Percentiles rank a stretch among this genome's conserved stretches.
Conservation (phyloP, 2,113 vertebrate genomes). For the Suricata suricatta region DNA sequence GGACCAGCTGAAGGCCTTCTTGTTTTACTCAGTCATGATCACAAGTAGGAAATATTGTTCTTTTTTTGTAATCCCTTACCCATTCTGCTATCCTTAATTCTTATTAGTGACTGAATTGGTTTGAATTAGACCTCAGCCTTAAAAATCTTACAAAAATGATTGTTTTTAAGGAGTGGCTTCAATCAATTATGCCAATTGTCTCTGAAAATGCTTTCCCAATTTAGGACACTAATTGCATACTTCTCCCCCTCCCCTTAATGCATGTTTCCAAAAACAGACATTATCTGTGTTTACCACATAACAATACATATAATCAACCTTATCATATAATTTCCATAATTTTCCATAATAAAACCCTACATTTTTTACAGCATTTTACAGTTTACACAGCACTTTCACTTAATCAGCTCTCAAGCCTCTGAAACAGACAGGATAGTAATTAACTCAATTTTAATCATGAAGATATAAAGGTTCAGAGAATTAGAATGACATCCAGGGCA, state of each 20-base stretch:
- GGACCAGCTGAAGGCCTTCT: not conserved
- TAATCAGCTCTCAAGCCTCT: constrained; percentile 41
- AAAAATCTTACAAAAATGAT: not conserved
- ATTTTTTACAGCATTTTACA: constrained; percentile 44
- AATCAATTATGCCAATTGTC: not conserved
- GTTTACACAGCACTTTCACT: constrained; percentile 32
- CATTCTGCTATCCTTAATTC: not conserved
- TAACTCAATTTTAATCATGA: constrained; percentile 39
- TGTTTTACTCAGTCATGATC: not conserved
- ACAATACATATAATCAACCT: constrained; percentile 46
- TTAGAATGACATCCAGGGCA: not conserved
- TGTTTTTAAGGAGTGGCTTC: not conserved
- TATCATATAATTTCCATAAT: constrained; percentile 39
- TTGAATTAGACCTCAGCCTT: not conserved
- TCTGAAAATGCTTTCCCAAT: not conserved
- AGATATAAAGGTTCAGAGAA: constrained; percentile 2
- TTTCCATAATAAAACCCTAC: constrained; percentile 22
- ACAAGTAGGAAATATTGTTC: not conserved
- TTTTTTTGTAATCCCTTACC: not conserved
- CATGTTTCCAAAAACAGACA: not conserved
- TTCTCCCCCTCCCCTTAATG: not conserved
- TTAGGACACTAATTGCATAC: not conserved
- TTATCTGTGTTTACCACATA: constrained; percentile 28
- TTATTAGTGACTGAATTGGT: not conserved
- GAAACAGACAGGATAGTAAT: not conserved